Conservation (phyloP, 2,113 vertebrate genomes). For the Hippocampus guttulatus region DNA sequence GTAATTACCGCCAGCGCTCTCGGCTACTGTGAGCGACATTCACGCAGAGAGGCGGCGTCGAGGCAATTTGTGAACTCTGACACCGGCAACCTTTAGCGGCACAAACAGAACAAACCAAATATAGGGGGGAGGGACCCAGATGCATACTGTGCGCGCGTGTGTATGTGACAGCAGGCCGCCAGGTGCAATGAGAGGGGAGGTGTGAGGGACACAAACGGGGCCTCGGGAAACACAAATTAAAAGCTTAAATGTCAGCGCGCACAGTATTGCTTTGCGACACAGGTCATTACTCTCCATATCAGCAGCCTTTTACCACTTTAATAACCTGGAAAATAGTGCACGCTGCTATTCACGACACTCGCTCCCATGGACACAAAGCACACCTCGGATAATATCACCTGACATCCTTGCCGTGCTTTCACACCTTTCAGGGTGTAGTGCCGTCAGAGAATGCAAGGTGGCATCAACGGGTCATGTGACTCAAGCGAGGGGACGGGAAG, state of each 20-base stretch:
- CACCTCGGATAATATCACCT: not conserved
- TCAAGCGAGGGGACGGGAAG: not conserved
- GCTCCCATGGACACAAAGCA: slow-evolving; percentile 3
- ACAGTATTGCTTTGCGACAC: slow-evolving; percentile 95
- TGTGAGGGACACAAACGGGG: slow-evolving; percentile 41
- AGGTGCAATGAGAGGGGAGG: slow-evolving; percentile 50
- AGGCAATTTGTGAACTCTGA: slow-evolving; percentile 99
- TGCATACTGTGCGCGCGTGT: slow-evolving; percentile 78
- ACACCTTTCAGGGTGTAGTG: not conserved
- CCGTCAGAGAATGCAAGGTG: not conserved
- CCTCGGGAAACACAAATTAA: slow-evolving; percentile 91
- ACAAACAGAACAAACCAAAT: slow-evolving; percentile 71
- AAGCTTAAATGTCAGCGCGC: slow-evolving; percentile 99
- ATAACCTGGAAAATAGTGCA: slow-evolving; percentile 95
- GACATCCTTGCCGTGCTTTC: not conserved
- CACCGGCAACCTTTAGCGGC: slow-evolving; percentile 89
- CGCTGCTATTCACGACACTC: not conserved
- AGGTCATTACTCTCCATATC: slow-evolving; percentile 98
- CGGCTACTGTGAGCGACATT: slow-evolving; percentile 71
- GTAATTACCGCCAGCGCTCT: slow-evolving; percentile 76
- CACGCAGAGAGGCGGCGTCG: slow-evolving; percentile 66
- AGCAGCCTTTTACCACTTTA: slow-evolving; percentile 90
- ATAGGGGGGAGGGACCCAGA: slow-evolving; percentile 54
- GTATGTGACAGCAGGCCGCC: slow-evolving; percentile 58
- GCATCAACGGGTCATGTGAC: slow-evolving; percentile 2